A percentile compares a stretch with the other conserved stretches of the same genome.
Conservation (phyloP, 2,888 invertebrate genomes). For the Lamellibrachia columna region DNA sequence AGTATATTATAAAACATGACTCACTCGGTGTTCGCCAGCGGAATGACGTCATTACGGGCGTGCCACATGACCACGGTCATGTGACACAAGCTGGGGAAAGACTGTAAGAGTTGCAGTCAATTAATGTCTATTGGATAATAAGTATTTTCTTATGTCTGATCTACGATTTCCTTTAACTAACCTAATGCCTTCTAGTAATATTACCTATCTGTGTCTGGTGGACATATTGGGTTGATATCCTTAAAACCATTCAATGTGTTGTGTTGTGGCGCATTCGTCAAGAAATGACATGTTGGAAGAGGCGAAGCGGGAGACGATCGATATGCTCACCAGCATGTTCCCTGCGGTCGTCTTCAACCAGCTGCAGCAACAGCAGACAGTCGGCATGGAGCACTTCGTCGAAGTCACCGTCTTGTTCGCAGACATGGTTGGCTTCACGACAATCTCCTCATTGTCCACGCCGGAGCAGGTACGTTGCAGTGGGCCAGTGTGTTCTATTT, state of each 20-base stretch:
- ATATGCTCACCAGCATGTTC: conserved; percentile 17
- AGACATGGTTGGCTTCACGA: conserved; percentile 22
- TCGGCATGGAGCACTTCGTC: conserved; percentile 7
- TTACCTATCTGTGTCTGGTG: neutral
- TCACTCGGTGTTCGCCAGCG: too few species aligned
- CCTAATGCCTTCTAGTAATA: too few species aligned
- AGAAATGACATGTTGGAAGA: neutral
- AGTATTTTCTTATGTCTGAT: too few species aligned
- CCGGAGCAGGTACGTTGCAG: conserved; percentile 16
- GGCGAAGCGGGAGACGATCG: neutral
- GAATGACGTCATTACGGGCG: too few species aligned
- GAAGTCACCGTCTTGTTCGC: conserved; percentile 7
- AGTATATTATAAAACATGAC: too few species aligned
- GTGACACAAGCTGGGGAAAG: too few species aligned
- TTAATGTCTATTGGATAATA: too few species aligned
- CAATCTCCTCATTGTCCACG: neutral
- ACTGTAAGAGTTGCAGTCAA: too few species aligned
- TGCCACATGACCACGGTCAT: too few species aligned
- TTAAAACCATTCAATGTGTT: too few species aligned
- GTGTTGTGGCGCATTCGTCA: neutral
- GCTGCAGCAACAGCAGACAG: neutral
- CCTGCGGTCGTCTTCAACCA: neutral
- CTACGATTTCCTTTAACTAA: too few species aligned
- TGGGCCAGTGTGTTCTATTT: neutral
- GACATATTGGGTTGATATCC: neutral